These are phyloP conservation scores for Melanaphis sacchari DNA, from an alignment of 1,140 invertebrate genomes.

Conservation along the genomic window DNA sequence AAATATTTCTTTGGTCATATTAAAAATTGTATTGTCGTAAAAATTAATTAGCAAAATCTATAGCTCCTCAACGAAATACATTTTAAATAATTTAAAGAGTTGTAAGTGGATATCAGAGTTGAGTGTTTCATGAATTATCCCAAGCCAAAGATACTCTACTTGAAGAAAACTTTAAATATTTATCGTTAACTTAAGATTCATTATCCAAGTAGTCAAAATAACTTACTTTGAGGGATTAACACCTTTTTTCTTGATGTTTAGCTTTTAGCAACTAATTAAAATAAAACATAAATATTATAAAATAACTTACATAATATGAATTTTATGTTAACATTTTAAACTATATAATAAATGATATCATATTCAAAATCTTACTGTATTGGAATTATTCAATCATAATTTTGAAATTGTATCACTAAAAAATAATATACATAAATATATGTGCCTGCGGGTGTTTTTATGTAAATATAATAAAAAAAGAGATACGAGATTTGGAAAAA, in stretches of 20 bases:
- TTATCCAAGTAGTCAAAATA: background rate
- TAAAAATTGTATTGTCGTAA: background rate
- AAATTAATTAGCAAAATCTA: background rate
- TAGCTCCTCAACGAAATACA: slow-evolving; percentile 28
- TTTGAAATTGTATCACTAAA: background rate
- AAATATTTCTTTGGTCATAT: background rate
- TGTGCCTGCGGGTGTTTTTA: background rate
- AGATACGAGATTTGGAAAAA: background rate
- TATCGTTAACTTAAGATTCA: slow-evolving; percentile 23
- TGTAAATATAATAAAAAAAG: background rate
- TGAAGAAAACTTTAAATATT: slow-evolving; percentile 48
- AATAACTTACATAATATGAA: background rate
- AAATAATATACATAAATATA: background rate
- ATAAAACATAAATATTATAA: background rate
- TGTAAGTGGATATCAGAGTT: slow-evolving; percentile 43
- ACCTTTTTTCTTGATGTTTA: background rate
- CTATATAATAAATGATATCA: background rate
- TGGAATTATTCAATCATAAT: background rate
- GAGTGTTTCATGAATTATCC: background rate
- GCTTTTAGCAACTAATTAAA: background rate
- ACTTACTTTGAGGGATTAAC: background rate
- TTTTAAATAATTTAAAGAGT: slow-evolving; percentile 40
- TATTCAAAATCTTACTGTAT: background rate
- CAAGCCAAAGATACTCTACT: slow-evolving; percentile 3
- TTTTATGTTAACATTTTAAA: background rate